Percentiles rank a stretch among this genome's conserved stretches.
Evolutionary conservation across 2,888 invertebrate genomes (phyloP).

Genomic region (Rapana venosa): DNA sequence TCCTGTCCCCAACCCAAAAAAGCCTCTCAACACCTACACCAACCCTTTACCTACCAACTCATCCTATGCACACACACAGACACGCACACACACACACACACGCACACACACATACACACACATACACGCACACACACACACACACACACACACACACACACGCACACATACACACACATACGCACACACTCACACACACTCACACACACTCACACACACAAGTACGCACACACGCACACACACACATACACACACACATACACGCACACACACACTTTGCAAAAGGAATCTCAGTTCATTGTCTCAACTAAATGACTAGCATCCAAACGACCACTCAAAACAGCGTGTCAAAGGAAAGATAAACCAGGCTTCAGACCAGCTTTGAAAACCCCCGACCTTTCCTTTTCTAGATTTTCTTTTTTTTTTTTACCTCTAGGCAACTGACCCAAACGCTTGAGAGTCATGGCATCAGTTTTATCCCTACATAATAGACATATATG

Average conservation of each 20-base stretch:
- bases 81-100: conserved; percentile 9
- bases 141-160: conserved; percentile 10
- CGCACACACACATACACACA: conserved; percentile 2
- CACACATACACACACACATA: not conserved
- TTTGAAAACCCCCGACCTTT: no score
- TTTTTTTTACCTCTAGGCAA: no score
- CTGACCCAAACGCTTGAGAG: no score
- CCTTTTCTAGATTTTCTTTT: no score
- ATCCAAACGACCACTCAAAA: no score
- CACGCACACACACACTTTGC: no score
- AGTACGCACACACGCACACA: not conserved
- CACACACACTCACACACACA: not conserved
- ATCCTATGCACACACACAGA: not conserved
- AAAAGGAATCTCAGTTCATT: no score
- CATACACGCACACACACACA: not conserved
- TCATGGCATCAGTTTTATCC: no score
- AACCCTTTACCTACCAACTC: not conserved
- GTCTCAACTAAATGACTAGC: no score
- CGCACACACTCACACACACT: not conserved
- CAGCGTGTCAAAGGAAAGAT: no score
- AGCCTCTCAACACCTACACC: not conserved
- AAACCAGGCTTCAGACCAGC: no score
- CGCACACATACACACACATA: not conserved
- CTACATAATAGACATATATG: no score
- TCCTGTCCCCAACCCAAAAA: not conserved